Evolutionary conservation across 1,140 invertebrate species (phyloP).

Genomic region (Pseudobourletiella spinata): DNA sequence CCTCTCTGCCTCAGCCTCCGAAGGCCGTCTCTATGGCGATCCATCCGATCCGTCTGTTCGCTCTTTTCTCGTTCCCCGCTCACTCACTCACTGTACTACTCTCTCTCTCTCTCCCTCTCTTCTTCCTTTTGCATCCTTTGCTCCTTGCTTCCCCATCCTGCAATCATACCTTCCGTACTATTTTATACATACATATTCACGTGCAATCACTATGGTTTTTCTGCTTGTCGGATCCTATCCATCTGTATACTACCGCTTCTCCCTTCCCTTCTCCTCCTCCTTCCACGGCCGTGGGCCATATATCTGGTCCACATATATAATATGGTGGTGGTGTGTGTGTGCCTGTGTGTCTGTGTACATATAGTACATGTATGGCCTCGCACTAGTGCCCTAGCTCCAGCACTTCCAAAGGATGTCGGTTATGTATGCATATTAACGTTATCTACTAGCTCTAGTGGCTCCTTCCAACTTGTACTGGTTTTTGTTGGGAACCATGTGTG

Average conservation of each 20-base stretch:
- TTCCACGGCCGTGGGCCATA: no score
- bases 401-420: no score
- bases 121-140: not conserved
- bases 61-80: not conserved
- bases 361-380: no score
- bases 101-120: not conserved
- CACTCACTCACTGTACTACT: no score
- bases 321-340: no score
- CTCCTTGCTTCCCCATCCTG: not conserved
- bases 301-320: no score
- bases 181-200: not conserved
- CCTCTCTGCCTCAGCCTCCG: constrained; percentile 29
- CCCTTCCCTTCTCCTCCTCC: not conserved
- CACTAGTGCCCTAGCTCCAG: no score
- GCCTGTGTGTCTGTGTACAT: not conserved
- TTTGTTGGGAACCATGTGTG: not conserved
- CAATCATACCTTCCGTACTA: not conserved
- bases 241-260: not conserved
- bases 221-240: not conserved
- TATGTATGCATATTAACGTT: no score
- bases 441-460: no score
- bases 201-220: not conserved
- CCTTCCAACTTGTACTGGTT: no score
- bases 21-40: constrained; percentile 37
- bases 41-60: constrained; percentile 7